Percentiles rank a stretch among this genome's conserved stretches.
These are phyloP conservation scores for Anthophora plumipes DNA, from an alignment of 2,888 invertebrate species.

Conservation along the genomic window DNA sequence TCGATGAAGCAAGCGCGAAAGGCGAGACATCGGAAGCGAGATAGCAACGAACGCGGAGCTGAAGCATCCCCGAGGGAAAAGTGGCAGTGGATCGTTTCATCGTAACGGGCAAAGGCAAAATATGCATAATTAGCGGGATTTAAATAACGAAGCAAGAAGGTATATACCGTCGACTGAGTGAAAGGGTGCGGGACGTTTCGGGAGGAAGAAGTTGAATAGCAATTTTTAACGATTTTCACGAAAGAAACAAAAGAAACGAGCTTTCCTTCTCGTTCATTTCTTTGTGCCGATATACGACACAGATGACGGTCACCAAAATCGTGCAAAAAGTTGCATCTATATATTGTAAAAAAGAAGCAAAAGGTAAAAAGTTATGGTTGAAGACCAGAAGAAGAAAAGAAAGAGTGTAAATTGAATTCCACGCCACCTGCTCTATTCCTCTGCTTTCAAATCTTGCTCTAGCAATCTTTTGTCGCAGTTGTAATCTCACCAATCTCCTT, in stretches of 20 bases:
- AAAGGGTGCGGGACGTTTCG: background rate
- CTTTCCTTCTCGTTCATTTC: slow-evolving; percentile 55
- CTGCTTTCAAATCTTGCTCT: no score
- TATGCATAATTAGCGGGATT: slow-evolving; percentile 71
- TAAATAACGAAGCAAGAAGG: slow-evolving; percentile 64
- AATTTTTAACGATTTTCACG: slow-evolving; percentile 38
- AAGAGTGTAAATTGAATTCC: no score
- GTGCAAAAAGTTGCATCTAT: no score
- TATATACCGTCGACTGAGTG: slow-evolving; percentile 1
- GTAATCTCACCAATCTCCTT: no score
- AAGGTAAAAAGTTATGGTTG: no score
- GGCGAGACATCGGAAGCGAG: slow-evolving; percentile 23
- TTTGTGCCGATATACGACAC: slow-evolving; percentile 29
- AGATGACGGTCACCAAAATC: no score
- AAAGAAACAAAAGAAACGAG: slow-evolving; percentile 47
- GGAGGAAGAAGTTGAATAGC: slow-evolving; percentile 22
- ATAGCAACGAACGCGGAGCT: slow-evolving; percentile 33
- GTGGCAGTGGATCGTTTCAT: slow-evolving; percentile 56
- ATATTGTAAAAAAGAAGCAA: no score
- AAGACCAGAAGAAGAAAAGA: no score
- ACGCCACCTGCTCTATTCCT: no score
- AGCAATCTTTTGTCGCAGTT: no score
- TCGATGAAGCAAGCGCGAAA: slow-evolving; percentile 60
- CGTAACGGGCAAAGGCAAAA: slow-evolving; percentile 58
- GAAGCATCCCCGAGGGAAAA: slow-evolving; percentile 15